Evolutionary conservation across 2,113 vertebrate species (phyloP), one percentile per base, ranked within the genome.

Genomic region (Marmota monax): DNA sequence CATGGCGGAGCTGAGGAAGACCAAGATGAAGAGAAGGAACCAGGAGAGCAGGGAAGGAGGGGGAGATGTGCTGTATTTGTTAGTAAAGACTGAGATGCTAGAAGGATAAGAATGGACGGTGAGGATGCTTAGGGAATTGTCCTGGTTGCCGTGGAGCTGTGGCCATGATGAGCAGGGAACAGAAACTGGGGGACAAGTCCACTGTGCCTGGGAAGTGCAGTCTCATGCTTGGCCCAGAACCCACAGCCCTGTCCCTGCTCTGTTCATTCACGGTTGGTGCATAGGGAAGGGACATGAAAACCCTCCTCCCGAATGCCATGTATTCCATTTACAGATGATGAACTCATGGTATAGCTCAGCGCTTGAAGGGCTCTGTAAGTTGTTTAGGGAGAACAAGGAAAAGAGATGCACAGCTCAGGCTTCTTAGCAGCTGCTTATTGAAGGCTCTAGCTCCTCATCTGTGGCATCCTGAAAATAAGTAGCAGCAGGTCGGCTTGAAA

Each of bases 141-240:
- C 23, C 42, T 42, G 4, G 17, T 2, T 93, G 39, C n/a, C 13
- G 7, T 37, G 63, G 61, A 32, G 76, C 4, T 61, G 76, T 8
- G 13, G 25, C 18, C 25, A 7, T 1, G 1, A 65, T 8, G 73
- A 73, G 20, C 3, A 10, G 61, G 39, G 2, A 0, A 12, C 0
- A 51, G 32, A 37, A 39, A 18, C 56, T 5, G 1, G 16, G 23
- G 63, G 58, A 79, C 51, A 8, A 11, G 34, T 13, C 29, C 32
- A 17, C 29, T 20, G 14, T 23, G 22, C 48, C 11, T 6, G 48
- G 25, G 63, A 29, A 37, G 18, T 18, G 20, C 14, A 9, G 23
- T n/a, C 48, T 67, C 65, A 11, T 7, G 16, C 13, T 74, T 79
- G 34, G 27, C 77, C 69, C 48, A 20, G 37, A 80, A 61, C 37